A percentile compares a stretch with the other conserved stretches of the same genome.
These are phyloP conservation scores for Macrosoma leucophasiata DNA, from an alignment of 2,888 invertebrate genomes.

Conservation along the genomic window DNA sequence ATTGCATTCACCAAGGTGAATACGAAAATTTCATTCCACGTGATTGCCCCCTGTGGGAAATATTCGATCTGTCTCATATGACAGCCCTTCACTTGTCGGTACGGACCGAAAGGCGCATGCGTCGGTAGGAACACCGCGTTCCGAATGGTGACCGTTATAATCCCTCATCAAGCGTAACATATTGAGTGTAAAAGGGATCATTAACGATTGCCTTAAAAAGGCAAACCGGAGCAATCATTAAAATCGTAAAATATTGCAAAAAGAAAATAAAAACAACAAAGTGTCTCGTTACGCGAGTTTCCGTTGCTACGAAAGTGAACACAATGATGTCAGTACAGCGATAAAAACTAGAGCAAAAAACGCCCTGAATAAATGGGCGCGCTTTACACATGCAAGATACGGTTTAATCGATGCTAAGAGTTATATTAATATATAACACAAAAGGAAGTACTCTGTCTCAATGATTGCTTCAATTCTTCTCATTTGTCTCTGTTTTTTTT, in stretches of 20 bases:
- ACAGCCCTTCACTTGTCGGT: slow-evolving; percentile 65
- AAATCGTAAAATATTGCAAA: slow-evolving; percentile 67
- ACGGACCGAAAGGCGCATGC: slow-evolving; percentile 41
- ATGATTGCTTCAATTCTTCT: not conserved
- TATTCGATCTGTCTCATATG: slow-evolving; percentile 53
- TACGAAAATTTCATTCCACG: slow-evolving; percentile 54
- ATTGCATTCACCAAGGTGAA: slow-evolving; percentile 39
- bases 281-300: slow-evolving; percentile 67
- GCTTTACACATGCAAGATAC: slow-evolving; percentile 44
- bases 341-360: slow-evolving; percentile 63
- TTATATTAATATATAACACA: slow-evolving; percentile 14
- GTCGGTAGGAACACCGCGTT: slow-evolving; percentile 39
- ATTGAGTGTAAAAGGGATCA: slow-evolving; percentile 69
- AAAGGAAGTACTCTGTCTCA: slow-evolving; percentile 3
- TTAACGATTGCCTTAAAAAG: slow-evolving; percentile 72
- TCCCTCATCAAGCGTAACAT: slow-evolving; percentile 64
- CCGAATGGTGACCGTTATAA: slow-evolving; percentile 62
- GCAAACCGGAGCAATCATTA: slow-evolving; percentile 70
- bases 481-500: too few relatives aligned
- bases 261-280: slow-evolving; percentile 58
- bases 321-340: slow-evolving; percentile 62
- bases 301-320: slow-evolving; percentile 71
- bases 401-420: slow-evolving; percentile 36
- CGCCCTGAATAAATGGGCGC: slow-evolving; percentile 57
- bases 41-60: slow-evolving; percentile 57